Percentiles rank a stretch among this genome's conserved stretches.
Conservation (phyloP, 2,113 vertebrate genomes). For the Coturnix japonica region DNA sequence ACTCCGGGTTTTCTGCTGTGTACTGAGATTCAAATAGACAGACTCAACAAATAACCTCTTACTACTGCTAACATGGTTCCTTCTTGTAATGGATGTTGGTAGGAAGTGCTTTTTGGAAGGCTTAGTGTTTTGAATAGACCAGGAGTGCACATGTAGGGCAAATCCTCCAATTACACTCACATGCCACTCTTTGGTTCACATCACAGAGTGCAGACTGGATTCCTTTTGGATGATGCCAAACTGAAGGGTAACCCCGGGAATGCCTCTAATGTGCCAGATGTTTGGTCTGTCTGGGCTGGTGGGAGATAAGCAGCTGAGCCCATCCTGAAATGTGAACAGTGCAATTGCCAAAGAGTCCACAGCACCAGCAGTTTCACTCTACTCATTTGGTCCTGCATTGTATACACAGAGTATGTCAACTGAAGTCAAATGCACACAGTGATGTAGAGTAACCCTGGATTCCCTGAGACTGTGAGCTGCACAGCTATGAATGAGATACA, state of each 20-base stretch:
- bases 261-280: background rate
- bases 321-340: background rate
- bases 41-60: background rate
- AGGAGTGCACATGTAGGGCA: background rate
- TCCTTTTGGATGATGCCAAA: background rate
- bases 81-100: background rate
- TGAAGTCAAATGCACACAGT: background rate
- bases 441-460: background rate
- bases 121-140: background rate
- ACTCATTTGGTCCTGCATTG: background rate
- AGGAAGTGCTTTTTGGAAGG: background rate
- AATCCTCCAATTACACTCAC: background rate
- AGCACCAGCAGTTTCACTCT: background rate
- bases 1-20: background rate
- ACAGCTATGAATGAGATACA: slow-evolving; percentile 8
- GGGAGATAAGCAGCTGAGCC: background rate
- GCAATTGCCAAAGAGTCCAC: fast-evolving
- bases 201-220: background rate
- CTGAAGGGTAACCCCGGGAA: background rate
- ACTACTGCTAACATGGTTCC: background rate
- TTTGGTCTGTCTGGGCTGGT: background rate
- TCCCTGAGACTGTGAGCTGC: background rate
- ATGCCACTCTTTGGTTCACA: background rate
- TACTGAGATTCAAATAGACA: background rate
- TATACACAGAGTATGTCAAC: background rate